These are phyloP conservation scores for Solea senegalensis DNA, from an alignment of 2,113 vertebrate genomes.

Conservation along the genomic window DNA sequence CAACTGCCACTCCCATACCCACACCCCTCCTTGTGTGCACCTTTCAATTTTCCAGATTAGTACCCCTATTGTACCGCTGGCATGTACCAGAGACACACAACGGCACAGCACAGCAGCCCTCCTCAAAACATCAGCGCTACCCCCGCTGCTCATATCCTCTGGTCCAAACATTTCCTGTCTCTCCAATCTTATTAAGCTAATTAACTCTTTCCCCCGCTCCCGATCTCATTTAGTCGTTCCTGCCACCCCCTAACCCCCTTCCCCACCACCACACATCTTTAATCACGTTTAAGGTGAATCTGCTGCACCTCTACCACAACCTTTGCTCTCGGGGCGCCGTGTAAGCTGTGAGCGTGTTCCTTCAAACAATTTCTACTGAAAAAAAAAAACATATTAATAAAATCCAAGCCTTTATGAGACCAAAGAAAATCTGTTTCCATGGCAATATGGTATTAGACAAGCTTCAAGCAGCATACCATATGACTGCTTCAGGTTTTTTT, in stretches of 20 bases:
- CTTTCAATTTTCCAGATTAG: constrained; percentile 82
- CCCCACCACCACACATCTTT: constrained; percentile 29
- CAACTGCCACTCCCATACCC: constrained; percentile 47
- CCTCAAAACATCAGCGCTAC: constrained; percentile 30
- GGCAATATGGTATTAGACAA: constrained; percentile 69
- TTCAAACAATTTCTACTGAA: constrained; percentile 36
- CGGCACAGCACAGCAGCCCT: constrained; percentile 20
- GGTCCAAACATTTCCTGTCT: constrained; percentile 58
- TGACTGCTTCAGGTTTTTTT: constrained; percentile 59
- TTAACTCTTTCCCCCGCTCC: constrained; percentile 68
- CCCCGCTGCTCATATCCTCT: constrained; percentile 30
- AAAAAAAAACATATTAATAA: constrained; percentile 15
- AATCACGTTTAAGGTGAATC: constrained; percentile 72
- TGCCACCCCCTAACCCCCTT: constrained; percentile 5
- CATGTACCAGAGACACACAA: constrained; percentile 59
- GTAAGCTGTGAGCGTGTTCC: constrained; percentile 29
- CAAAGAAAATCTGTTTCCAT: constrained; percentile 69
- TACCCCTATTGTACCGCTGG: constrained; percentile 64
- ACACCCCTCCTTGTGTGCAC: constrained; percentile 60
- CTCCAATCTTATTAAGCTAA: constrained; percentile 80
- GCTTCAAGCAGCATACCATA: constrained; percentile 70
- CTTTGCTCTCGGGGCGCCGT: constrained; percentile 34
- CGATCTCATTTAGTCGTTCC: constrained; percentile 61
- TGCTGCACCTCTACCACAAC: constrained; percentile 31
- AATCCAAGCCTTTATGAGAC: constrained; percentile 16